These are phyloP conservation scores for Typhlichthys subterraneus DNA, from an alignment of 2,797 vertebrate species.

Conservation along the genomic window DNA sequence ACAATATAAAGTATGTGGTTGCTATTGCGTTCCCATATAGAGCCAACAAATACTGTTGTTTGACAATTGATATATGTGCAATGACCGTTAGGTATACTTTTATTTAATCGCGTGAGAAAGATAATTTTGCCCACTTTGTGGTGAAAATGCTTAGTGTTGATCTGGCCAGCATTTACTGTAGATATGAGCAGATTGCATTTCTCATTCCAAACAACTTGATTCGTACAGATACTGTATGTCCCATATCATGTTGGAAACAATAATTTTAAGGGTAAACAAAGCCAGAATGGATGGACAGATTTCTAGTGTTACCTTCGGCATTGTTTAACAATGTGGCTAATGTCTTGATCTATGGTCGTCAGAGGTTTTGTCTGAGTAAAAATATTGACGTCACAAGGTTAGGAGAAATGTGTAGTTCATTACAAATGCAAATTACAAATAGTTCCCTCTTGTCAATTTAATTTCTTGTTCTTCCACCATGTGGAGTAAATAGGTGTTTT, in stretches of 20 bases:
- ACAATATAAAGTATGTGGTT: slow-evolving; percentile 35
- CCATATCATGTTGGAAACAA: slow-evolving; percentile 47
- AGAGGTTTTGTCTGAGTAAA: slow-evolving; percentile 17
- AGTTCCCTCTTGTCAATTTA: slow-evolving; percentile 43
- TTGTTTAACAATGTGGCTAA: slow-evolving; percentile 19
- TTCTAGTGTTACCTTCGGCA: slow-evolving; percentile 57
- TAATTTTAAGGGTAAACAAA: slow-evolving; percentile 34
- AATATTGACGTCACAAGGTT: slow-evolving; percentile 30
- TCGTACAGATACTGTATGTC: slow-evolving; percentile 43
- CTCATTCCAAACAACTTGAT: slow-evolving; percentile 25
- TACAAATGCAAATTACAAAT: slow-evolving; percentile 34
- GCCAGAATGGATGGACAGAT: slow-evolving; percentile 34
- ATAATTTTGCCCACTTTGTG: slow-evolving; percentile 11
- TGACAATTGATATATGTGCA: slow-evolving; percentile 46
- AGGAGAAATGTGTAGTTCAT: slow-evolving; percentile 49
- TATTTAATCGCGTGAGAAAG: slow-evolving; percentile 18
- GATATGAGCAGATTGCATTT: slow-evolving; percentile 15
- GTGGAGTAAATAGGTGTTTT: slow-evolving; percentile 71
- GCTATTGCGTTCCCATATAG: slow-evolving; percentile 28
- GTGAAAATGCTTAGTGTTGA: slow-evolving; percentile 10
- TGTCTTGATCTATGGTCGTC: slow-evolving; percentile 33
- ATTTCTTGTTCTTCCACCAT: slow-evolving; percentile 78
- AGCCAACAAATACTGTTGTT: slow-evolving; percentile 24
- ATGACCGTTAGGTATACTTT: slow-evolving; percentile 47
- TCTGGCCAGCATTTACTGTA: background rate